These are phyloP conservation scores for Andrena bucephala DNA, from an alignment of 2,888 invertebrate species.

Conservation along the genomic window DNA sequence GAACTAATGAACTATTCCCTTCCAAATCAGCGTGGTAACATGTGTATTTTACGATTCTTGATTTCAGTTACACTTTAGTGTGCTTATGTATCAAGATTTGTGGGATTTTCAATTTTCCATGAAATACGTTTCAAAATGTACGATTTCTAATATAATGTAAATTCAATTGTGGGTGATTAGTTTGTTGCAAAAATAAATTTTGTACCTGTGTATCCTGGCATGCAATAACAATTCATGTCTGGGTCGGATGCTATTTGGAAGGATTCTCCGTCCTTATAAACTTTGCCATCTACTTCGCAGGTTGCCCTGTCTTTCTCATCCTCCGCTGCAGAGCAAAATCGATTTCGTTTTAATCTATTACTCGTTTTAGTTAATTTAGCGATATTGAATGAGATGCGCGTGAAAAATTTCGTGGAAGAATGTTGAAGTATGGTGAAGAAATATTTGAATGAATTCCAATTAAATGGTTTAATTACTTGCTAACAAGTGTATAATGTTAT, in stretches of 20 bases:
- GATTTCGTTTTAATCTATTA: background rate
- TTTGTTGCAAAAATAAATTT: background rate
- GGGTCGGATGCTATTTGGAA: slow-evolving; percentile 69
- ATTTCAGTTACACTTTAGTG: no score
- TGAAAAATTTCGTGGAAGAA: no score
- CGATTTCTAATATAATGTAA: background rate
- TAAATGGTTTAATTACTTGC: no score
- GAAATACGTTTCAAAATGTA: no score
- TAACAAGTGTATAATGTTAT: no score
- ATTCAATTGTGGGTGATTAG: background rate
- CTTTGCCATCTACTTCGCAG: slow-evolving; percentile 76
- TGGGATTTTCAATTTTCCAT: no score
- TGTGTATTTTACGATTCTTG: no score
- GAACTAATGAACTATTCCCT: background rate
- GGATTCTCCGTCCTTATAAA: slow-evolving; percentile 74
- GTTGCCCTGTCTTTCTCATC: slow-evolving; percentile 63
- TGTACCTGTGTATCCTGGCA: slow-evolving; percentile 64
- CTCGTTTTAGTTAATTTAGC: background rate
- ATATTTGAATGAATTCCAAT: no score
- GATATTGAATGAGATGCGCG: no score
- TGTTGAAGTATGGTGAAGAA: no score
- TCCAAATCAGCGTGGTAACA: no score
- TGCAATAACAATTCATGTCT: slow-evolving; percentile 70
- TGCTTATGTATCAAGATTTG: no score
- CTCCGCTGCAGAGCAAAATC: slow-evolving; percentile 61